Conservation (phyloP, 2,888 invertebrate genomes). For the Cataglyphis livida region DNA sequence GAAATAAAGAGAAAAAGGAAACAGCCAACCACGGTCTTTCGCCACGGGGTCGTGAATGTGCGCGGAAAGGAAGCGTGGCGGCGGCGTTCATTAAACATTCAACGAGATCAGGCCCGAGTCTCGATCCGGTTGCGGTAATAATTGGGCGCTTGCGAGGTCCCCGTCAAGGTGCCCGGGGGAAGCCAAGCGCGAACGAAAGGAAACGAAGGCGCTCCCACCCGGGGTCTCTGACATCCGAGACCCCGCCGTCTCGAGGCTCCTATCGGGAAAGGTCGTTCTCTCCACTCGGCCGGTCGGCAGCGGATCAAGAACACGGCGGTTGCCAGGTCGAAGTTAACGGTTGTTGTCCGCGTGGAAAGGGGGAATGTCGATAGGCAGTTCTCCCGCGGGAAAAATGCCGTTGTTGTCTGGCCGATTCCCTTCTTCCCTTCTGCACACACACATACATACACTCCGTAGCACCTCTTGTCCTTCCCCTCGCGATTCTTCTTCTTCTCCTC, state of each 20-base stretch:
- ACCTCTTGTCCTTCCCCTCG: conserved; percentile 11
- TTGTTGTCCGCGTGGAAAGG: conserved; percentile 67
- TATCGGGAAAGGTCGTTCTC: conserved; percentile 33
- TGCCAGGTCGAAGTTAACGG: conserved; percentile 83
- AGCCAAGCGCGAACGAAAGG: conserved; percentile 54
- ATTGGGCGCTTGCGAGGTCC: conserved; percentile 47
- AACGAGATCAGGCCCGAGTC: conserved; percentile 57
- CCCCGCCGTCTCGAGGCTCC: conserved; percentile 47
- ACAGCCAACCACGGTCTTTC: not conserved
- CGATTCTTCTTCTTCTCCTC: conserved; percentile 31
- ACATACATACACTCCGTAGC: conserved; percentile 5
- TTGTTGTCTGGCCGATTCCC: conserved; percentile 51
- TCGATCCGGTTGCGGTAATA: conserved; percentile 54
- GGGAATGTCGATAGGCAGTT: conserved; percentile 41
- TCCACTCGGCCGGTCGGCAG: conserved; percentile 51
- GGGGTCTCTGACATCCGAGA: conserved; percentile 40
- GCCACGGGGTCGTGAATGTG: conserved; percentile 37
- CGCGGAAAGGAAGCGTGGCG: conserved; percentile 27
- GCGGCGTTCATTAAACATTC: conserved; percentile 51
- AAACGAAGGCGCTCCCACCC: conserved; percentile 40
- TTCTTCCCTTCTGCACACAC: conserved; percentile 7
- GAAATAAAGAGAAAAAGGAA: not conserved
- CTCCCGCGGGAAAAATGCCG: conserved; percentile 56
- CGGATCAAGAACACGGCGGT: conserved; percentile 68
- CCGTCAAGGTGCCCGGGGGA: conserved; percentile 48